Conservation (phyloP, 2,113 vertebrate species). For the Aptenodytes patagonicus region DNA sequence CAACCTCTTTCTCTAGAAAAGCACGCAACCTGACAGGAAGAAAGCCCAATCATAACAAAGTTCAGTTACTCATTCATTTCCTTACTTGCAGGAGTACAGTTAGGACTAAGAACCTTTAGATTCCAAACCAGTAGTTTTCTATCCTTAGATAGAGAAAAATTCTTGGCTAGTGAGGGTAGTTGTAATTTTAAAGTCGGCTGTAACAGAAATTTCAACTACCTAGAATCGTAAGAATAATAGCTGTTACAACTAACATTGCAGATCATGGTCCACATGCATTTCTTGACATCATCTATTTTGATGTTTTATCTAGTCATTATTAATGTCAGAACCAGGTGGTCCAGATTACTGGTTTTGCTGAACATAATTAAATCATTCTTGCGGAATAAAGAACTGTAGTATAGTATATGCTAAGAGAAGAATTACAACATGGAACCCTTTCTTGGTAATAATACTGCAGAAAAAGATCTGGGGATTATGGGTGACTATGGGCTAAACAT, state of each 20-base stretch:
- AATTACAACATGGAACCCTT: not conserved
- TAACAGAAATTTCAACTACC: not conserved
- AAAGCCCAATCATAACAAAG: not conserved
- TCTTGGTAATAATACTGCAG: not conserved
- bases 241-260: not conserved
- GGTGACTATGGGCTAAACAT: not conserved
- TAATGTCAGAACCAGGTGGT: not conserved
- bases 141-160: not conserved
- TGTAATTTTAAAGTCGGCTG: not conserved
- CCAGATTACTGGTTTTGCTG: not conserved
- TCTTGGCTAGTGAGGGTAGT: not conserved
- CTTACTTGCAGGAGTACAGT: not conserved
- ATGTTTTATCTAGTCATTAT: not conserved
- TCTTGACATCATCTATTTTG: not conserved
- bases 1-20: not conserved
- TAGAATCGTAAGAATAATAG: not conserved
- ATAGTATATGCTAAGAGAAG: not conserved
- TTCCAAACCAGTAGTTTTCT: not conserved
- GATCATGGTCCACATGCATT: not conserved
- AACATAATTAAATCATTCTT: not conserved
- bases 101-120: not conserved
- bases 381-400: not conserved
- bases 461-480: not conserved
- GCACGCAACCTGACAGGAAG: not conserved
- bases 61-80: not conserved